Evolutionary conservation across 2,888 invertebrate species (phyloP), one percentile per base, ranked within the genome.

Genomic region (Philereme vetulata): DNA sequence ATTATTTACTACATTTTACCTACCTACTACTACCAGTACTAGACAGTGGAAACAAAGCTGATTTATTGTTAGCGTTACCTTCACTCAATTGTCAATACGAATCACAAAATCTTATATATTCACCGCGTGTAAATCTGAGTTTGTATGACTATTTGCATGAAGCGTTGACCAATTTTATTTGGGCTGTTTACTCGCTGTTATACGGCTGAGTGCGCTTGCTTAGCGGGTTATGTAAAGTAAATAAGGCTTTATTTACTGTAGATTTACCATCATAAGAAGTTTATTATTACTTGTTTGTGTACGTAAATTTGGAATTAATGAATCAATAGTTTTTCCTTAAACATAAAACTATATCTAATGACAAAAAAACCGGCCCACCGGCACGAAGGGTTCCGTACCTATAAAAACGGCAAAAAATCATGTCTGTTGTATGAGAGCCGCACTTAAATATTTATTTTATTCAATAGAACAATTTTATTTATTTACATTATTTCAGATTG

Each of bases 111-210:
- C 46, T 38, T 44, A 4, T 11, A 33, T 38, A 21, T 9, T 9
- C 5, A 47, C 4, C 49, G 21, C 32, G 36, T 53, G 46, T 47
- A 48, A 11, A 36, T 8, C n/a, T 56, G 42, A 42, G 56, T 56
- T 50, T 59, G 49, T 56, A 32, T 46, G 34, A 51, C 47, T 51
- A 75, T 81, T 79, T 88, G 80, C 81, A 85, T 81, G 75, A 70
- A 68, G 52, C 65, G 76, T 86, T 88, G 82, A 82, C 85, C 82
- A 85, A 85, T 71, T 74, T 66, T 78, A 70, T 76, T 76, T 78
- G 75, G 72, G 73, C 67, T 78, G 77, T 80, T 76, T 75, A 68
- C 70, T 71, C 67, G 68, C 59, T 54, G 56, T 51, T 64, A 63
- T 57, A 56, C 51, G 55, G 62, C 62, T 67, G 70, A 74, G 70